Evolutionary conservation across 2,797 vertebrate species (phyloP).

Genomic region (Sarcoramphus papa): DNA sequence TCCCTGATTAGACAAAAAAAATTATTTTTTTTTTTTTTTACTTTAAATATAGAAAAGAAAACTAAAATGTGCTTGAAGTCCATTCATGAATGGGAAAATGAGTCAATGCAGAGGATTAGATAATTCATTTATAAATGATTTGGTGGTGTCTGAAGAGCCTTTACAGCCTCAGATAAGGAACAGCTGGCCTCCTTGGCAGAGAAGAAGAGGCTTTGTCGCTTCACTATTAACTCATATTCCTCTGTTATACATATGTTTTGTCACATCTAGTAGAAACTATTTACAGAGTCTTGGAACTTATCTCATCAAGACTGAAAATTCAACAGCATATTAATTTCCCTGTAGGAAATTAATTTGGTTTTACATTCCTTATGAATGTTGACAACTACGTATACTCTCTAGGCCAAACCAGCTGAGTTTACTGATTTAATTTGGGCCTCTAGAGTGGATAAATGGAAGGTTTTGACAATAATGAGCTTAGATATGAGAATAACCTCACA

Average conservation of each 20-base stretch:
- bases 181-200: background rate
- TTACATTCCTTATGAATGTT: slow-evolving; percentile 42
- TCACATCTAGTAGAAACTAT: slow-evolving; percentile 11
- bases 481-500: slow-evolving; percentile 7
- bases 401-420: slow-evolving; percentile 16
- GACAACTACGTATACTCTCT: slow-evolving; percentile 38
- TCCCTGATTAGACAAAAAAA: background rate
- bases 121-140: slow-evolving; percentile 3
- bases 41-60: background rate
- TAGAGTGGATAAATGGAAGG: background rate
- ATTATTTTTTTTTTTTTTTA: too few relatives aligned
- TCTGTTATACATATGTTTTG: background rate
- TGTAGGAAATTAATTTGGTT: slow-evolving; percentile 29
- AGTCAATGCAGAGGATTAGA: background rate
- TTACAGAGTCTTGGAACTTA: background rate
- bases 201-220: background rate
- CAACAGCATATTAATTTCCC: slow-evolving; percentile 29
- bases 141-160: background rate
- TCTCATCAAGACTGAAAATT: slow-evolving; percentile 10
- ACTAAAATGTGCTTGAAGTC: background rate
- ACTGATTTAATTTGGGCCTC: slow-evolving; percentile 54
- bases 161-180: background rate
- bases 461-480: slow-evolving; percentile 22
- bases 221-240: background rate
- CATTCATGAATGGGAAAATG: background rate